A percentile compares a stretch with the other conserved stretches of the same genome.
Evolutionary conservation across 2,797 vertebrate species (phyloP).

Genomic region (Chelidonichthys spinosus): DNA sequence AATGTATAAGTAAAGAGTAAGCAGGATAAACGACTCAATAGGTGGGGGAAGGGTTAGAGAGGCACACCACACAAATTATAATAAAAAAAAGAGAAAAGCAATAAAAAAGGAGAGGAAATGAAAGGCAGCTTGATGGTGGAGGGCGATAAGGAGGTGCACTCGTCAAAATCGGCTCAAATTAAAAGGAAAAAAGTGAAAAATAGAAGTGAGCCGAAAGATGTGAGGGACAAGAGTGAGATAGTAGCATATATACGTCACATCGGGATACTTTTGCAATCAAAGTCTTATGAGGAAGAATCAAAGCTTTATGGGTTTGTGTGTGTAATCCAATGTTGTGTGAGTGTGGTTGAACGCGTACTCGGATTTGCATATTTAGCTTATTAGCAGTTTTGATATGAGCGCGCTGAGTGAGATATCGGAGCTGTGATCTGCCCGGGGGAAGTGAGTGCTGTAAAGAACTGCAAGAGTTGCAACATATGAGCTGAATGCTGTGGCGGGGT

Average conservation of each 20-base stretch:
- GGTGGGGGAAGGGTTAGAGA: constrained; percentile 50
- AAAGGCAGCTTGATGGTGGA: constrained; percentile 69
- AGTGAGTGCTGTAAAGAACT: constrained; percentile 21
- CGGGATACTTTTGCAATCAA: constrained; percentile 28
- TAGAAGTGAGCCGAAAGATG: constrained; percentile 35
- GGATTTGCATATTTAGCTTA: constrained; percentile 54
- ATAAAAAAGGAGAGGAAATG: constrained; percentile 78
- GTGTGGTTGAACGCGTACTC: constrained; percentile 14
- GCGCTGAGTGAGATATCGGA: constrained; percentile 45
- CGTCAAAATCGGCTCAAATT: constrained; percentile 65
- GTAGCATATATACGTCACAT: constrained; percentile 30
- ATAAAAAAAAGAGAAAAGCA: constrained; percentile 53
- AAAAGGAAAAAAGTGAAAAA: constrained; percentile 24
- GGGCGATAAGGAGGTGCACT: constrained; percentile 56
- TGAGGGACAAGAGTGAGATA: constrained; percentile 57
- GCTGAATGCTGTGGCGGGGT: constrained; percentile 31
- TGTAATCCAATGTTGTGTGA: not conserved
- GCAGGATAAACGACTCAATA: not conserved
- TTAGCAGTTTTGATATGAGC: constrained; percentile 43
- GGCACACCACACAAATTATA: constrained; percentile 35
- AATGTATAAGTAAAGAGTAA: not conserved
- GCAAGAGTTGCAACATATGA: constrained; percentile 54
- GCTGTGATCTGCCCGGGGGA: constrained; percentile 44
- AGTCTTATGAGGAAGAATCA: constrained; percentile 13
- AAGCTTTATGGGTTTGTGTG: constrained; percentile 20